Evolutionary conservation across 2,888 invertebrate species (phyloP).

Genomic region (Yponomeuta sedellus): DNA sequence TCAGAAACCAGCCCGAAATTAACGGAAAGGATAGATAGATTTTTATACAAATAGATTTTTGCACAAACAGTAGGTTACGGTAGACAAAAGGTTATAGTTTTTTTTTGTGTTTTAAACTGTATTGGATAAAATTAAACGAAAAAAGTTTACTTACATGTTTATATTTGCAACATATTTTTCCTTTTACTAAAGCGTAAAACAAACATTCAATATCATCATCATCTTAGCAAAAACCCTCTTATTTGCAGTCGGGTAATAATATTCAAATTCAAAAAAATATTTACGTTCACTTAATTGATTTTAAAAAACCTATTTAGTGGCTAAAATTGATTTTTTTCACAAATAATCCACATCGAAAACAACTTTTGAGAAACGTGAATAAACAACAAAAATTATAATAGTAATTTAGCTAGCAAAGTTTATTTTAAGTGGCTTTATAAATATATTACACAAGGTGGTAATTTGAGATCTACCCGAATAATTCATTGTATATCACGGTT

Average conservation of each 20-base stretch:
- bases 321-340: too few species aligned
- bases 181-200: constrained; percentile 56
- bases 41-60: too few species aligned
- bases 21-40: too few species aligned
- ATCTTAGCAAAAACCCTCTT: background rate
- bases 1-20: too few species aligned
- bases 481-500: too few species aligned
- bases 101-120: too few species aligned
- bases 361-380: background rate
- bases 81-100: too few species aligned
- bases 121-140: constrained; percentile 28
- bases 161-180: constrained; percentile 61
- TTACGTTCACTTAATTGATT: background rate
- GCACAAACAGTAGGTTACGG: too few species aligned
- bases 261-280: background rate
- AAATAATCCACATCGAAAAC: background rate
- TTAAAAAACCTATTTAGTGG: too few species aligned
- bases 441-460: too few species aligned
- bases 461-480: too few species aligned
- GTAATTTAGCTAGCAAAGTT: background rate
- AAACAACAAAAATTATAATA: background rate
- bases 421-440: too few species aligned
- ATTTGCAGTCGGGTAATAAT: background rate
- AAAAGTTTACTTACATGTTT: constrained; percentile 47
- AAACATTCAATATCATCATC: constrained; percentile 28